Evolutionary conservation across 2,888 invertebrate species (phyloP), one percentile per base, ranked within the genome.

Genomic region (Apodemia duryi): DNA sequence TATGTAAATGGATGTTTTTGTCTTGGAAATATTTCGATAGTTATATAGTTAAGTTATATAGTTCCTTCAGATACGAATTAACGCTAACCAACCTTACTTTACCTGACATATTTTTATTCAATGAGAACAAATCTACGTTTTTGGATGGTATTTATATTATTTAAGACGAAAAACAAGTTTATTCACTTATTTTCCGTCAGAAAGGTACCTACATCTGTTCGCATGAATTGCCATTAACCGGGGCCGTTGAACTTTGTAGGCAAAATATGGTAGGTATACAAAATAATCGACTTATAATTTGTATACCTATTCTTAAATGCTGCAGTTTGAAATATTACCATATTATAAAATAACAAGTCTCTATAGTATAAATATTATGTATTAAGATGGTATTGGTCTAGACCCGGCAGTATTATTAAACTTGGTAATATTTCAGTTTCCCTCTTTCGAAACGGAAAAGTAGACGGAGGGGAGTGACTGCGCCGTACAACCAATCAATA

Each of bases 401-500:
- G 68, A 67, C 68, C 51, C 61, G 54, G 63, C 28, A 61, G 65
- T 68, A 64, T 74, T 68, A 74, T 71, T 68, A 75, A 74, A 76
- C 66, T 70, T 71, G 64, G 67, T 73, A 77, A 77, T 77, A 80
- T 79, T 77, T 78, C 76, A 77, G 75, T 77, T 82, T 79, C 78
- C 76, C 78, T 81, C 78, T 77, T 75, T 78, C 79, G 69, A 66
- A 75, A 75, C 75, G 73, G 78, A 77, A 76, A 81, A 79, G 77
- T 75, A 74, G 72, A 73, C 74, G 73, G 73, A 74, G 73, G 74
- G 76, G 79, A 79, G 80, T 78, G 80, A 77, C 75, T 75, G 72
- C 71, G 73, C 76, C 79, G 81, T 80, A 80, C 81, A 76, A 75
- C 75, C 73, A 84, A 90, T 91, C 90, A 83, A 91, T 91, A 91